These are phyloP conservation scores for Volucella bombylans DNA, from an alignment of 2,888 invertebrate genomes.

Conservation along the genomic window DNA sequence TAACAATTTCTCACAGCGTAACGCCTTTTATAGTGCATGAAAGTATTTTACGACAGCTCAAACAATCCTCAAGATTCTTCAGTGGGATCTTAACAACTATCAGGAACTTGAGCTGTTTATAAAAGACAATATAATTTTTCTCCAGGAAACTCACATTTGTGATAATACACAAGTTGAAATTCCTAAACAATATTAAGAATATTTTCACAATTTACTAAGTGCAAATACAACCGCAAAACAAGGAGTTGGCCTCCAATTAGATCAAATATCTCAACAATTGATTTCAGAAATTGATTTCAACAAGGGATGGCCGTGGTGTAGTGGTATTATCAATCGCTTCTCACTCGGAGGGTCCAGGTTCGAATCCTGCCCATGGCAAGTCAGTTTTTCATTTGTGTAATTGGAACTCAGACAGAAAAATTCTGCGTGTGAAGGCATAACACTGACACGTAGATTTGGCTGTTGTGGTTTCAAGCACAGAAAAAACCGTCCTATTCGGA, in stretches of 20 bases:
- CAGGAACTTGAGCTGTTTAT: neutral
- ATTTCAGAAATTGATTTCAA: conserved; percentile 37
- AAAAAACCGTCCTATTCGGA: too few species aligned
- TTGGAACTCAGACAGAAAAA: too few species aligned
- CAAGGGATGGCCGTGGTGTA: too few species aligned
- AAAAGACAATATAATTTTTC: conserved; percentile 45
- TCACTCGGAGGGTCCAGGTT: too few species aligned
- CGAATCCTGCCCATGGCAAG: too few species aligned
- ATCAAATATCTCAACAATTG: conserved; percentile 22
- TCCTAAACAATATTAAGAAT: conserved; percentile 13
- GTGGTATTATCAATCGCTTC: too few species aligned
- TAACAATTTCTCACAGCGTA: neutral
- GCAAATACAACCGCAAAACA: conserved; percentile 30
- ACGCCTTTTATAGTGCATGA: neutral
- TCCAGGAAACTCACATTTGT: conserved; percentile 62
- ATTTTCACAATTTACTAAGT: conserved; percentile 29
- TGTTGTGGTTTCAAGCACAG: too few species aligned
- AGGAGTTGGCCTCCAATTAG: conserved; percentile 23
- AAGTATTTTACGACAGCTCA: neutral
- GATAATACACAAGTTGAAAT: neutral
- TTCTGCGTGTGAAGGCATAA: too few species aligned
- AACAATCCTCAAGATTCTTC: neutral
- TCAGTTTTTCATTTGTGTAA: too few species aligned
- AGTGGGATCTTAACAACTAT: conserved; percentile 6
- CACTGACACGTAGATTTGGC: too few species aligned